A percentile compares a stretch with the other conserved stretches of the same genome.
These are phyloP conservation scores for Malurus splendens DNA, from an alignment of 2,797 vertebrate species.

Conservation along the genomic window DNA sequence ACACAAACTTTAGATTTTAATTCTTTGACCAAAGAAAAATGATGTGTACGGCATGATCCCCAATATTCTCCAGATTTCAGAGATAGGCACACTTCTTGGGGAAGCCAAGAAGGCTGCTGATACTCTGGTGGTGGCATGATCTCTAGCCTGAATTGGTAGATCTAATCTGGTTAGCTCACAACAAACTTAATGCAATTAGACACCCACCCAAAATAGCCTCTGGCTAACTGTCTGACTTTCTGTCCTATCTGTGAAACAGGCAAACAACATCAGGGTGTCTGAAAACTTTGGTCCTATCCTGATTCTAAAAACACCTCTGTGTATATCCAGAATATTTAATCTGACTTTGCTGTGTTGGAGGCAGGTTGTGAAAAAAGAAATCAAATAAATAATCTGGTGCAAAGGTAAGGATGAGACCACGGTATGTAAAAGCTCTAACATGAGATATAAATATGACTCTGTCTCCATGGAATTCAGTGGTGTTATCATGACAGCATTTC, in stretches of 20 bases:
- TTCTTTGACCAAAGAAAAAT: neutral
- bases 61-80: neutral
- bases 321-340: neutral
- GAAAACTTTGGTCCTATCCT: neutral
- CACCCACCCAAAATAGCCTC: conserved; percentile 40
- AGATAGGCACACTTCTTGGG: neutral
- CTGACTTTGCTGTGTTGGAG: neutral
- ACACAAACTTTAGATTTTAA: neutral
- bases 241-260: neutral
- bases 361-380: neutral
- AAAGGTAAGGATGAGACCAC: neutral
- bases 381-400: neutral
- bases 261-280: neutral
- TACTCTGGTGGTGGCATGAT: conserved; percentile 16
- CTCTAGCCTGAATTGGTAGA: conserved; percentile 35
- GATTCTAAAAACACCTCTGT: neutral
- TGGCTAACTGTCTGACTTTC: conserved; percentile 46
- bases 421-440: neutral
- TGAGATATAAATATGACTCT: conserved; percentile 7
- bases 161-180: conserved; percentile 46
- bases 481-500: neutral
- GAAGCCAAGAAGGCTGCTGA: neutral
- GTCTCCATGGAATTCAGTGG: neutral
- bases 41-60: neutral
- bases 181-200: conserved; percentile 41